Percentiles rank a stretch among this genome's conserved stretches.
phyloP scores from a whole-genome alignment of 2,113 vertebrate genomes.

The Callopanchax toddi region DNA sequence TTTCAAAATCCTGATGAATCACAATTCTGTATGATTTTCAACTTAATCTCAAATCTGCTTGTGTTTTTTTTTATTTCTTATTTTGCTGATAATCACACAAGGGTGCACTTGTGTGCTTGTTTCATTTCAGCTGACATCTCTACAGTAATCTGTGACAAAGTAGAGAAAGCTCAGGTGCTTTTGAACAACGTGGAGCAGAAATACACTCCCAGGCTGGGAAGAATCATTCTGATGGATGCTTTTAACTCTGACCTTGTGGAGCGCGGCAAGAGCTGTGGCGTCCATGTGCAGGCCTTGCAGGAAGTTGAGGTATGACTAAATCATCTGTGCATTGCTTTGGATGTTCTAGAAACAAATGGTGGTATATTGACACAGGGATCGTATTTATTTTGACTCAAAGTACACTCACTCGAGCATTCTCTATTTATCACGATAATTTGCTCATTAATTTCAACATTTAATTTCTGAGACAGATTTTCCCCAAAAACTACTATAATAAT shows the following conservation, averaged over 20 bases:
- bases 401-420: background rate
- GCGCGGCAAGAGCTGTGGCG: conserved; percentile 81
- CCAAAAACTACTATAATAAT: too few relatives aligned
- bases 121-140: conserved; percentile 88
- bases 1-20: background rate
- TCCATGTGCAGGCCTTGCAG: conserved; percentile 86
- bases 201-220: conserved; percentile 85
- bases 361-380: background rate
- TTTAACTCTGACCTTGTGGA: conserved; percentile 84
- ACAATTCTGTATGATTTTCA: background rate
- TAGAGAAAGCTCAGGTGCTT: conserved; percentile 88
- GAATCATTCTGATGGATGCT: conserved; percentile 91
- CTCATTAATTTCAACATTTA: background rate
- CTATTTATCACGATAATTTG: background rate
- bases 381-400: background rate
- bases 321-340: background rate
- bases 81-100: conserved; percentile 54
- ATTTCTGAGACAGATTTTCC: too few relatives aligned
- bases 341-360: background rate
- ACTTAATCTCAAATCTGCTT: conserved; percentile 1
- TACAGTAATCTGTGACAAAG: conserved; percentile 93
- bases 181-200: conserved; percentile 88
- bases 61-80: conserved; percentile 28
- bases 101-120: conserved; percentile 45
- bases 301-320: conserved; percentile 85